Evolutionary conservation across 2,113 vertebrate genomes (phyloP).

Genomic region (Cephalopholis sonnerati): DNA sequence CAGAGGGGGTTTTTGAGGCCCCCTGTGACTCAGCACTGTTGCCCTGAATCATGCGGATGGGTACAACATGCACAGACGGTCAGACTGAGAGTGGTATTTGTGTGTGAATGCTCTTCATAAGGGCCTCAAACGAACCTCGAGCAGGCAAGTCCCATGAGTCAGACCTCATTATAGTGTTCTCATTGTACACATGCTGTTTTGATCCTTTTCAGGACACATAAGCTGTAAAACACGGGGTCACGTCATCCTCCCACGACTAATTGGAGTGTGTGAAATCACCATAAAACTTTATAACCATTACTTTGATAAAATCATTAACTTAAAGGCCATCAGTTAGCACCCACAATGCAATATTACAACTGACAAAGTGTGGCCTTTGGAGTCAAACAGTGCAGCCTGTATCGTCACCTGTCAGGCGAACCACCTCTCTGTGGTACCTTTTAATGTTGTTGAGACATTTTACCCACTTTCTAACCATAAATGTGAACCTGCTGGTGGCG

Average conservation of each 20-base stretch:
- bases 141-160: constrained; percentile 59
- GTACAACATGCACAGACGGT: constrained; percentile 6
- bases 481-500: background rate
- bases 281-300: background rate
- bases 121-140: constrained; percentile 9
- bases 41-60: constrained; percentile 15
- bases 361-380: constrained; percentile 29
- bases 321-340: background rate
- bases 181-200: constrained; percentile 4
- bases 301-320: background rate
- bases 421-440: background rate
- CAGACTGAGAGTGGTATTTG: background rate
- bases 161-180: constrained; percentile 52
- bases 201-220: constrained; percentile 21
- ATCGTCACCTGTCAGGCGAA: background rate
- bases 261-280: background rate
- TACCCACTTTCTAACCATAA: background rate
- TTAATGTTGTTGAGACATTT: background rate
- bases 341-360: background rate
- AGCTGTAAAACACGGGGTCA: background rate
- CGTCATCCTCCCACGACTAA: background rate
- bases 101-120: constrained; percentile 1
- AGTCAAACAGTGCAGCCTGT: background rate
- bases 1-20: constrained; percentile 19
- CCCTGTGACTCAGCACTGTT: constrained; percentile 58